Evolutionary conservation across 2,113 vertebrate species (phyloP).

Genomic region (Muntiacus muntjak): DNA sequence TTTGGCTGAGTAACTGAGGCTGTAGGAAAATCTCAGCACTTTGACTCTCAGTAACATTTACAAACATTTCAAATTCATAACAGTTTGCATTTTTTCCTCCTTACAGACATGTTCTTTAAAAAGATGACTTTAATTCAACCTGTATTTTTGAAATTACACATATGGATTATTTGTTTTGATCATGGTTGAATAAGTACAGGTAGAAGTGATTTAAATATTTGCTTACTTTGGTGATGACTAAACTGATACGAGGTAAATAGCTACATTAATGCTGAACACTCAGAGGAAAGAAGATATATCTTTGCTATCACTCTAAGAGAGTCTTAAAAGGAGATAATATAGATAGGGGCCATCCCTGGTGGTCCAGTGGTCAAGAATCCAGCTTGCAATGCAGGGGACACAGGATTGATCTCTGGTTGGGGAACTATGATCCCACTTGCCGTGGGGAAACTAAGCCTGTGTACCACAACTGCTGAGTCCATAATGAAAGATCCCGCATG

Average conservation of each 20-base stretch:
- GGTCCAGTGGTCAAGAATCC: not conserved
- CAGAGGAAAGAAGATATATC: not conserved
- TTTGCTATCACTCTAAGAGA: not conserved
- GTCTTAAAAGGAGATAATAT: not conserved
- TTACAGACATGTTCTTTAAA: not conserved
- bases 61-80: not conserved
- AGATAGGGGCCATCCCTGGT: not conserved
- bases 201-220: not conserved
- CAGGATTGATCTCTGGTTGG: accelerated
- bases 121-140: not conserved
- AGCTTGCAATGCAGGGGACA: not conserved
- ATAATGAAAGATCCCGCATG: not conserved
- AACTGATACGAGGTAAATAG: not conserved
- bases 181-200: not conserved
- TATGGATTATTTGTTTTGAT: not conserved
- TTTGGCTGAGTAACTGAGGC: not conserved
- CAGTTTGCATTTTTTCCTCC: not conserved
- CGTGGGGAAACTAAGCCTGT: not conserved
- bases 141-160: not conserved
- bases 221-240: not conserved
- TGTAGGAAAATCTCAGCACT: not conserved
- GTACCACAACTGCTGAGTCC: not conserved
- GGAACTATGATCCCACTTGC: not conserved
- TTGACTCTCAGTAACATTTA: not conserved
- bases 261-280: not conserved